Evolutionary conservation across 2,113 vertebrate species (phyloP).

Genomic region (Romanogobio albipinnatus): DNA sequence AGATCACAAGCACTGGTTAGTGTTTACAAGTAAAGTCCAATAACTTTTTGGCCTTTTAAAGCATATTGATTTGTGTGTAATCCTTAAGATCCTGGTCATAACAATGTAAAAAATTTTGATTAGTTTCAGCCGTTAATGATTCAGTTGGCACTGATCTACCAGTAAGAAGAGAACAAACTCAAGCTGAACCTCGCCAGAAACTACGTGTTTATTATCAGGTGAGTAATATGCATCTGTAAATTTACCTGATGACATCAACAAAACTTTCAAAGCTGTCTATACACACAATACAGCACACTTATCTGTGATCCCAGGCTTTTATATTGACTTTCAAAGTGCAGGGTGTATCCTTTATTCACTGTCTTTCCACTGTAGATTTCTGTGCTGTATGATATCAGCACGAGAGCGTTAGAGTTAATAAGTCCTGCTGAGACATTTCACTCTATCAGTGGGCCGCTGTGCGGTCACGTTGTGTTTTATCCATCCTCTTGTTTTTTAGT

Average conservation of each 20-base stretch:
- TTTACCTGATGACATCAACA: neutral
- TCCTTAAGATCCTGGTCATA: neutral
- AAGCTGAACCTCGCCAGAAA: constrained; percentile 84
- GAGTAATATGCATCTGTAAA: constrained; percentile 46
- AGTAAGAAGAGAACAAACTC: constrained; percentile 82
- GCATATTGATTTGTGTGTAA: neutral
- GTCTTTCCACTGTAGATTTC: neutral
- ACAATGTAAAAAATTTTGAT: neutral
- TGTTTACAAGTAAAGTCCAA: neutral
- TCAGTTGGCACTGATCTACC: constrained; percentile 81
- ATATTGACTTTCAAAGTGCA: neutral
- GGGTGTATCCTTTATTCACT: neutral
- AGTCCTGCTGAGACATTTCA: neutral
- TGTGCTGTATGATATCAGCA: neutral
- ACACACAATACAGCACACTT: neutral
- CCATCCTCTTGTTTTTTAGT: constrained; percentile 71
- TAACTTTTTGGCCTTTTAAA: neutral
- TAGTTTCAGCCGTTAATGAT: constrained; percentile 84
- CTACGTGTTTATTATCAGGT: constrained; percentile 92
- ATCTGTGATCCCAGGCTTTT: neutral
- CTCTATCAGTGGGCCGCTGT: neutral
- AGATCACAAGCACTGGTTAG: constrained; percentile 49
- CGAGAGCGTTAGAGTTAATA: neutral
- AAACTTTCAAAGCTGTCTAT: no score
- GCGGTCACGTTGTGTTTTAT: neutral